Evolutionary conservation across 2,888 invertebrate species (phyloP), one percentile per base, ranked within the genome.

Genomic region (Phaedon cochleariae): DNA sequence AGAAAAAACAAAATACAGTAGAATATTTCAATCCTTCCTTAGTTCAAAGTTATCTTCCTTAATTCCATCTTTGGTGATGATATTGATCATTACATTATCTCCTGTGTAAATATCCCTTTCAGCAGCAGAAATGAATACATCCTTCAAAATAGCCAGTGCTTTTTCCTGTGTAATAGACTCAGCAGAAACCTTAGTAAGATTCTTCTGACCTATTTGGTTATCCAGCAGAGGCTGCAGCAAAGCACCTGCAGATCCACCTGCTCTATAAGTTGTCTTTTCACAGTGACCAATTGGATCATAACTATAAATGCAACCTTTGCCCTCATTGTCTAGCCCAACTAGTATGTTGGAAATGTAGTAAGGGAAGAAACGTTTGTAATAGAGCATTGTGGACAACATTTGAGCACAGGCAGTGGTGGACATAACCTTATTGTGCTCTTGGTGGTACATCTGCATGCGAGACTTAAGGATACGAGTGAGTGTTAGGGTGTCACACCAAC

Each of bases 51-150:
- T 82, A 73, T 89, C 90, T 80, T 89, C 90, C 80, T 90, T 88
- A 65, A 94, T 87, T 0, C 97, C 97, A 84, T 91, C 92, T 74
- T 93, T 93, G 17, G 96, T 96, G 73, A 98, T 93, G 68, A 97
- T 87, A 75, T 93, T 90, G 72, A 98, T 92, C 66, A 88, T 86
- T 73, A 98, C 91, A 64, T 90, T 90, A 85, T 98, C 98, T 54
- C 98, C 99, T 64, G 98, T 98, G 79, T 96, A 94, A 78, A 98
- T 98, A 82, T 99, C 98, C 79, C 99, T 89, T 82, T 99, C 99
- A 1, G 98, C 95, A 2, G 98, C 98, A 60, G 98, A 96, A 75
- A 96, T 96, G 82, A 99, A 99, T 0, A 95, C 95, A 85, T 99
- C 99, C 79, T 96, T 96, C 46, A 98, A 86, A 31, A 98, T 86